Base-by-base conservation (phyloP, 2,888 invertebrate genomes). In the Spodoptera littoralis region DNA sequence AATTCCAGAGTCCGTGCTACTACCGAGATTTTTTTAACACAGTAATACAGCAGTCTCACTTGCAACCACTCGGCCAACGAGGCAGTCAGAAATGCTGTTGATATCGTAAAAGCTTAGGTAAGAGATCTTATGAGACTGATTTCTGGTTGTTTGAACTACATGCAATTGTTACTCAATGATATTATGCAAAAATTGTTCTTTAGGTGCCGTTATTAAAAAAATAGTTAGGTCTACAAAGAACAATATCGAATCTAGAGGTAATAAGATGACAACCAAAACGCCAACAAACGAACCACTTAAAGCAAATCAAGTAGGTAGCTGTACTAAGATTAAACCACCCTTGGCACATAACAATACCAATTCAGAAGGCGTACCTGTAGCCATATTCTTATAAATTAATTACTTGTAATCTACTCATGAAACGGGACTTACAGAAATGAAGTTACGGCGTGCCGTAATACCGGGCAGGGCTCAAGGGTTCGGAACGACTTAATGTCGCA, bases 341-440 rank as follows among this genome's bases (percentile, higher is more conserved):
- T 88, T 84, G 68, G 76, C 78, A 81, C 81, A 88, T 87, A 89
- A 89, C 85, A 76, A 82, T 86, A 87, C 84, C 87, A 87, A 93
- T 92, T 90, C 88, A 70, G 82, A 72, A 85, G 84, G 88, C 86
- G 87, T 85, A 84, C 84, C 87, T 85, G 84, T 77, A 85, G 88
- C 93, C 92, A 93, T 94, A 93, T 93, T 94, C 94, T 94, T 94
- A 94, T 94, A 94, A 94, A 94, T 94, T 94, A 94, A 94, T 94
- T 94, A 94, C 94, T 90, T 91, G 94, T 94, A 94, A 94, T 94
- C 94, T 94, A 92, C 94, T 92, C 92, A 88, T 92, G 92, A 90
- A 92, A 91, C 90, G 91, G 90, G 93, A 88, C 92, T 93, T 91
- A 91, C 88, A 88, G 92, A 90, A 93, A 93, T 93, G 93, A 93